phyloP scores from a whole-genome alignment of 2,888 invertebrate species.

The Caenorhabditis afra region DNA sequence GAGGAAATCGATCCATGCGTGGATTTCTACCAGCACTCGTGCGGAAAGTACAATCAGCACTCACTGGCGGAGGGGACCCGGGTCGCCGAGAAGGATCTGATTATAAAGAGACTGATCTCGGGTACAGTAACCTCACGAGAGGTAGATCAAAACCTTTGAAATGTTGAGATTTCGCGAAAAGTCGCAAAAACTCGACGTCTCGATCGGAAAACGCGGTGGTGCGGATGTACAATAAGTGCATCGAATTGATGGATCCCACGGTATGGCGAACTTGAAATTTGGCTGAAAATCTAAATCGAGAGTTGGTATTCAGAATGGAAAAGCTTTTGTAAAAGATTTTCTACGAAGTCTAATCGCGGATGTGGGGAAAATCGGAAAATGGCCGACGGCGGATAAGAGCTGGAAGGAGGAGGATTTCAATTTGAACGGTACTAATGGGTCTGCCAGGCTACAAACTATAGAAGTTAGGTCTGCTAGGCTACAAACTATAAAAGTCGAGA shows the following conservation, averaged over 20 bases:
- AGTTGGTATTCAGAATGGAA: too few species aligned
- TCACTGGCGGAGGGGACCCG: slow-evolving; percentile 15
- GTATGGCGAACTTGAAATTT: too few species aligned
- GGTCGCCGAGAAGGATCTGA: slow-evolving; percentile 11
- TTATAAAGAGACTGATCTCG: slow-evolving; percentile 20
- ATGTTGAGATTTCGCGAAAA: too few species aligned
- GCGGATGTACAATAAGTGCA: too few species aligned
- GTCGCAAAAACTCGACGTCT: too few species aligned
- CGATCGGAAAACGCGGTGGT: too few species aligned
- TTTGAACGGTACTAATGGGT: slow-evolving; percentile 37
- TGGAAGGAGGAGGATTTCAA: slow-evolving; percentile 19
- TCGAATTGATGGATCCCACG: too few species aligned
- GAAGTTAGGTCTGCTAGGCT: too few species aligned
- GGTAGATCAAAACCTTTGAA: neutral
- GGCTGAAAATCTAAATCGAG: too few species aligned
- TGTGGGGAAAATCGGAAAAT: slow-evolving; percentile 26
- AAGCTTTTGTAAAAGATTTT: neutral
- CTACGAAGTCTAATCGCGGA: slow-evolving; percentile 13
- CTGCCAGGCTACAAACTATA: too few species aligned
- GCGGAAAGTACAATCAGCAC: slow-evolving; percentile 66
- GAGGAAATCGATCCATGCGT: slow-evolving; percentile 70
- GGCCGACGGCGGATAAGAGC: slow-evolving; percentile 19
- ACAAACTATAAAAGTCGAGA: too few species aligned
- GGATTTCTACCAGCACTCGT: slow-evolving; percentile 74
- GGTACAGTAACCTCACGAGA: neutral